Percentiles rank a stretch among this genome's conserved stretches.
These are phyloP conservation scores for Catharus minimus DNA, from an alignment of 2,113 vertebrate genomes.

Conservation along the genomic window DNA sequence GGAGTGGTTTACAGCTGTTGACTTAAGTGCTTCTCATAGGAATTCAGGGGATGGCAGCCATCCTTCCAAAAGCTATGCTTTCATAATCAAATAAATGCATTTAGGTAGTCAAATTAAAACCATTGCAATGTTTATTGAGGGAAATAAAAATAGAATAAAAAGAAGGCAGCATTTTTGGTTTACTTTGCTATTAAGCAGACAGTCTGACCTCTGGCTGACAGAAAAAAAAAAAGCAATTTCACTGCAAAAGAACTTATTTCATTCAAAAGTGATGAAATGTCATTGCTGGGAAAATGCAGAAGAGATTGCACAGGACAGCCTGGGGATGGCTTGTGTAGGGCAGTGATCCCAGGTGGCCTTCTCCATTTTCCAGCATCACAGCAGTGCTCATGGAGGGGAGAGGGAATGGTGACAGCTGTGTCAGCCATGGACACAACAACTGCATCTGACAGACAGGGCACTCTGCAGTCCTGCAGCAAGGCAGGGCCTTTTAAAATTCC, in stretches of 20 bases:
- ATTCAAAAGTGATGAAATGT: conserved; percentile 45
- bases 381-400: background rate
- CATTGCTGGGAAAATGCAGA: conserved; percentile 18
- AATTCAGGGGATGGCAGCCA: background rate
- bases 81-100: background rate
- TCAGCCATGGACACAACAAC: background rate
- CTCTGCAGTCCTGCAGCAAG: conserved; percentile 22
- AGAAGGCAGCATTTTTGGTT: background rate
- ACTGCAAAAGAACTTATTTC: background rate
- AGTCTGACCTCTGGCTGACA: background rate
- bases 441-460: conserved; percentile 5
- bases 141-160: background rate
- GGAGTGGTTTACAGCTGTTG: background rate
- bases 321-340: background rate
- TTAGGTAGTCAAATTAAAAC: background rate
- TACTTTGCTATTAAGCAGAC: background rate
- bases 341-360: conserved; percentile 27
- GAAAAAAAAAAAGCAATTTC: conserved; percentile 17
- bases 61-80: background rate
- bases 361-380: conserved; percentile 18
- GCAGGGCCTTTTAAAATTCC: background rate
- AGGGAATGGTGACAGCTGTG: background rate
- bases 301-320: conserved; percentile 8
- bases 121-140: background rate
- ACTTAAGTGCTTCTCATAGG: background rate